Conservation (phyloP, 2,113 vertebrate genomes). For the Oxyruncus cristatus region DNA sequence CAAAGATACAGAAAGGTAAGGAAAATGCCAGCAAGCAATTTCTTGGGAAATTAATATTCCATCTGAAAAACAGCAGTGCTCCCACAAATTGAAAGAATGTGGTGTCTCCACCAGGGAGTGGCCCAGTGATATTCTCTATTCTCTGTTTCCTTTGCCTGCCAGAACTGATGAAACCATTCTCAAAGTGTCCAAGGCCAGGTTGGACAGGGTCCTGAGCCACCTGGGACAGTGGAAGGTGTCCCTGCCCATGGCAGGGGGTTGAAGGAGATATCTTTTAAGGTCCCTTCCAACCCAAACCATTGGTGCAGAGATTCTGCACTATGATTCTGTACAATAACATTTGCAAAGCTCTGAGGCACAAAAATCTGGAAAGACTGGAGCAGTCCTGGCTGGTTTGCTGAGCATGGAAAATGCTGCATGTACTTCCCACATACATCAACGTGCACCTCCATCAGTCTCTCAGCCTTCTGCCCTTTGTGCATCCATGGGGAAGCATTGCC, state of each 20-base stretch:
- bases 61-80: neutral
- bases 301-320: neutral
- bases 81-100: neutral
- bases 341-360: neutral
- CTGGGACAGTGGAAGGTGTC: neutral
- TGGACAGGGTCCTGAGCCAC: rapidly evolving
- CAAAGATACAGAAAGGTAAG: neutral
- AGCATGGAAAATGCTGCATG: neutral
- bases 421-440: neutral
- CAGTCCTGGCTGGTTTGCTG: neutral
- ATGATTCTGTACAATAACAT: neutral
- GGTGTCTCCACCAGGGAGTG: neutral
- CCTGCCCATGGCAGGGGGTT: neutral
- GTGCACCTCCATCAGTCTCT: neutral
- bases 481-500: neutral
- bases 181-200: neutral
- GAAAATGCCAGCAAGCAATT: neutral
- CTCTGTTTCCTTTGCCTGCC: neutral
- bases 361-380: neutral
- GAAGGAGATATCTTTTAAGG: neutral
- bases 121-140: neutral
- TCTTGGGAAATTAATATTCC: neutral
- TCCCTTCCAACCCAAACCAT: neutral
- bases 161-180: neutral
- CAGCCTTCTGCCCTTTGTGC: neutral